These are phyloP conservation scores for Campopleginae sp. DNA, from an alignment of 2,888 invertebrate species.

Conservation along the genomic window DNA sequence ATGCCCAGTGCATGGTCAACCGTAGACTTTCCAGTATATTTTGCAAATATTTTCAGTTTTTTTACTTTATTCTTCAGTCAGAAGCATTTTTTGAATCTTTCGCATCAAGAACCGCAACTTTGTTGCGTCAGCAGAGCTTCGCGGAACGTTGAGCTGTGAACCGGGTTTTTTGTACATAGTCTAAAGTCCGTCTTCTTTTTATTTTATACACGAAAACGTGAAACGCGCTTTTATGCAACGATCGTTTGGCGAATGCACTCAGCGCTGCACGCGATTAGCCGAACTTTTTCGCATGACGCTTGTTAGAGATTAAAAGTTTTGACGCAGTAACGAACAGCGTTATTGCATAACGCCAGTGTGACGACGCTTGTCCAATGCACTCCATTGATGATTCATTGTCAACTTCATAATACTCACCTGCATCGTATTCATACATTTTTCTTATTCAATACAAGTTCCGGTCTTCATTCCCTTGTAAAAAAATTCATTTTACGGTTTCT, in stretches of 20 bases:
- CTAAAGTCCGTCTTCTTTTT: neutral
- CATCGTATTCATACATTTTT: neutral
- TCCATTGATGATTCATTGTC: neutral
- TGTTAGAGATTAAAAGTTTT: conserved; percentile 13
- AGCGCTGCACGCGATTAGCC: neutral
- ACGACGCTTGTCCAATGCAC: neutral
- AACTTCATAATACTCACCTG: neutral
- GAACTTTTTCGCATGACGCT: neutral
- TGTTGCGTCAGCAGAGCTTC: neutral
- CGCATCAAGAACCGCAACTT: neutral
- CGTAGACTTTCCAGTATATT: no score
- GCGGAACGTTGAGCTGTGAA: neutral
- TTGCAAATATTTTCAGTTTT: no score
- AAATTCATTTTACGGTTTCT: neutral
- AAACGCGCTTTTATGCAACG: neutral
- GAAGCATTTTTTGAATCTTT: no score
- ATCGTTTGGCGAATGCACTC: conserved; percentile 13
- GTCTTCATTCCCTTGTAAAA: neutral
- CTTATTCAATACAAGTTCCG: neutral
- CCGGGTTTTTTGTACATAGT: neutral
- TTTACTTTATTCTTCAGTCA: no score
- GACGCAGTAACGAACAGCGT: neutral
- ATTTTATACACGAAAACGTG: conserved; percentile 27
- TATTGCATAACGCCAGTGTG: conserved; percentile 55
- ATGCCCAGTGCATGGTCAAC: no score